These are phyloP conservation scores for Platygyra sinensis DNA, from an alignment of 64 coral and sea anemone genomes.

Conservation along the genomic window DNA sequence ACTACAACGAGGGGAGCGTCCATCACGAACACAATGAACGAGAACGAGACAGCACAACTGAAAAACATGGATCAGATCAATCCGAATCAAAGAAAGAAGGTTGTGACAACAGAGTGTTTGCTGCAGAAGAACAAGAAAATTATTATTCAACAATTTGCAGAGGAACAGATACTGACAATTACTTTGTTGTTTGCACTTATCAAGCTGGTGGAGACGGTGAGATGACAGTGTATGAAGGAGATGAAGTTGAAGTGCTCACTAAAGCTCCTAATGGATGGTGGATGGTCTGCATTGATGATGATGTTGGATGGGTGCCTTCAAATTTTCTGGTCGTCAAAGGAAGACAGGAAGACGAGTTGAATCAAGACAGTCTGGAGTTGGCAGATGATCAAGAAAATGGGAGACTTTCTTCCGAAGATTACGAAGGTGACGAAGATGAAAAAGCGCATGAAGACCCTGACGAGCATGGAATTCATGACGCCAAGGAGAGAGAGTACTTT, in stretches of 20 bases:
- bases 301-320: not conserved
- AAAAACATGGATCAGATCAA: not conserved
- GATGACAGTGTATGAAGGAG: conserved; percentile 76
- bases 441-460: not conserved
- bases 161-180: not conserved
- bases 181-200: not conserved
- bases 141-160: not conserved
- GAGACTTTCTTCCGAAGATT: too few species aligned
- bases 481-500: not conserved
- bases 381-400: not conserved
- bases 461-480: not conserved
- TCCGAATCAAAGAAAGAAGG: not conserved
- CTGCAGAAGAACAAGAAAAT: not conserved
- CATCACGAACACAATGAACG: too few species aligned
- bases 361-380: not conserved
- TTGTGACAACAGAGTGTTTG: not conserved
- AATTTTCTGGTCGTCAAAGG: not conserved
- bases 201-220: conserved; percentile 22
- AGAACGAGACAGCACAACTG: not conserved
- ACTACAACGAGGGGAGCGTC: too few species aligned
- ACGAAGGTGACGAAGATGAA: not conserved
- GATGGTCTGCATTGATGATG: not conserved
- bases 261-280: conserved; percentile 84
- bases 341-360: not conserved
- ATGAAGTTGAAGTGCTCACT: conserved; percentile 57